A percentile compares a stretch with the other conserved stretches of the same genome.
Conservation (phyloP, 2,113 vertebrate genomes). For the Cavia porcellus region DNA sequence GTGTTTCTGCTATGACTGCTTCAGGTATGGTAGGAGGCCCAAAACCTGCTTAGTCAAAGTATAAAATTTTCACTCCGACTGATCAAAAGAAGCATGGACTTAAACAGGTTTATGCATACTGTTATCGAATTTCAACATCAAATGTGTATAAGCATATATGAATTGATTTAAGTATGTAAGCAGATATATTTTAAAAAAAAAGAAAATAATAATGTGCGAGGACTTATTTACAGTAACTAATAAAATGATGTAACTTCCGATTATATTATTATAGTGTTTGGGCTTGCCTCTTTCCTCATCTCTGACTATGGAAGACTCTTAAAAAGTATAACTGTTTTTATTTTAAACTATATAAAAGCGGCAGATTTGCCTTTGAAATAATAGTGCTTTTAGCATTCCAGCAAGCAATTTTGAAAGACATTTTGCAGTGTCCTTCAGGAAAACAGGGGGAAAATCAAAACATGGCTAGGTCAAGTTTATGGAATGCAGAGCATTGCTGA, state of each 20-base stretch:
- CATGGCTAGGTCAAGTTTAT: neutral
- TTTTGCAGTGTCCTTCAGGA: constrained; percentile 6
- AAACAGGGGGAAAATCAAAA: neutral
- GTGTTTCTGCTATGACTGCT: neutral
- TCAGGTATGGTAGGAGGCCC: accelerated
- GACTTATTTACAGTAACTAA: neutral
- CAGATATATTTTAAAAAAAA: neutral
- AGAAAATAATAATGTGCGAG: neutral
- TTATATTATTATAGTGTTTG: neutral
- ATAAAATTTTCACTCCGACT: neutral
- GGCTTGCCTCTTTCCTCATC: neutral
- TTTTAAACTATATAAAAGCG: neutral
- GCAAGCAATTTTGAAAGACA: constrained; percentile 26
- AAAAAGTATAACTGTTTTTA: neutral
- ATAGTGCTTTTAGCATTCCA: neutral
- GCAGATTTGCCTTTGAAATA: constrained; percentile 51
- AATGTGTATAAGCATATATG: neutral
- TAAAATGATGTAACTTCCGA: neutral
- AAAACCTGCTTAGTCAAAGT: neutral
- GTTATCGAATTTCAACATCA: neutral
- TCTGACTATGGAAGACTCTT: neutral
- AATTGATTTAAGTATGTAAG: neutral
- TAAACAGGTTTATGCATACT: neutral
- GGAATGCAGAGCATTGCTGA: constrained; percentile 18
- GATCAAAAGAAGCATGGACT: neutral